Conservation (phyloP, 2,113 vertebrate species). For the Fulmarus glacialis region DNA sequence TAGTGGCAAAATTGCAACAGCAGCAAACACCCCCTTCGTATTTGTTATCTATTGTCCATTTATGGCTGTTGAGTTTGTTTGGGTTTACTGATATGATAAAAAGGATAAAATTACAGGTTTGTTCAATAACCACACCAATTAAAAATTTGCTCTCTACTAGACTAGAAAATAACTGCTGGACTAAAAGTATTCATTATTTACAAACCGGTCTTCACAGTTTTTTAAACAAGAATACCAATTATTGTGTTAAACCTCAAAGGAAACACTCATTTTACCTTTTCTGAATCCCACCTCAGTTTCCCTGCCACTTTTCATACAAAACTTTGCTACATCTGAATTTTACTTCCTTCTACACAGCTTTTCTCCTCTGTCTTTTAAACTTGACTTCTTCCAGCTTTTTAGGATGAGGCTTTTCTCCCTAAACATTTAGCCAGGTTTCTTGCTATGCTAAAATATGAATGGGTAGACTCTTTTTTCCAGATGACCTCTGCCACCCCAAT, state of each 20-base stretch:
- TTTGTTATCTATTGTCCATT: neutral
- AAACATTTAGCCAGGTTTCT: neutral
- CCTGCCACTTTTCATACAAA: neutral
- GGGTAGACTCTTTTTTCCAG: neutral
- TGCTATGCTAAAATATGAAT: neutral
- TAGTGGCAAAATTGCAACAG: neutral
- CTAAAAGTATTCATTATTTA: neutral
- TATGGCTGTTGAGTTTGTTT: neutral
- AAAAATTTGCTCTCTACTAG: neutral
- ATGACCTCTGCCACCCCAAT: neutral
- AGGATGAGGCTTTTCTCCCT: neutral
- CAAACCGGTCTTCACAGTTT: neutral
- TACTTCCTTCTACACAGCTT: neutral
- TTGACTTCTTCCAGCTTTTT: neutral
- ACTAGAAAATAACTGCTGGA: neutral
- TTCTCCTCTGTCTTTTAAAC: neutral
- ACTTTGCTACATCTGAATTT: neutral
- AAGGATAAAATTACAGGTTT: constrained; percentile 6
- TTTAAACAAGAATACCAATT: neutral
- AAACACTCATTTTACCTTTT: neutral
- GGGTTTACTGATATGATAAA: neutral
- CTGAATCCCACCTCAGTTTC: neutral
- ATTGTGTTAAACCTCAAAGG: neutral
- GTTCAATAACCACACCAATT: neutral
- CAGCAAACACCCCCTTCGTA: neutral